phyloP scores from a whole-genome alignment of 1,140 invertebrate genomes.

The Metopolophium dirhodum region DNA sequence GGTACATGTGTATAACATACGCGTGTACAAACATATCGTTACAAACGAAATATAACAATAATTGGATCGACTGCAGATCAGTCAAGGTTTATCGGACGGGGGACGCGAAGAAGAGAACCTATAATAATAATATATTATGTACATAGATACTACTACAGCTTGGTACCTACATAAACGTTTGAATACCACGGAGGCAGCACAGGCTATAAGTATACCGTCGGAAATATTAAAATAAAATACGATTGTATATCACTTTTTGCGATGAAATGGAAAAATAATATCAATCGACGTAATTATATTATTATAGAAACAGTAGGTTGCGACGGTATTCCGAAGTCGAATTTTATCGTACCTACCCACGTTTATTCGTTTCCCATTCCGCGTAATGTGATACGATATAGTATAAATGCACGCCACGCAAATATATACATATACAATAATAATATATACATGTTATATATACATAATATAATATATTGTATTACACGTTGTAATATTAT shows the following conservation, averaged over 20 bases:
- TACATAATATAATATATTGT: background rate
- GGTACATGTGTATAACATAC: background rate
- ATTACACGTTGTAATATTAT: background rate
- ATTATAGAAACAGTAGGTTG: background rate
- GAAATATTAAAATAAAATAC: background rate
- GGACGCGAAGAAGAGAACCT: background rate
- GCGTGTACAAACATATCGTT: background rate
- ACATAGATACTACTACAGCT: background rate
- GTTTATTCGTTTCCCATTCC: background rate
- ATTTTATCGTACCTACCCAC: background rate
- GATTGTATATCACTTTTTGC: background rate
- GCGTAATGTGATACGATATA: background rate
- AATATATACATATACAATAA: background rate
- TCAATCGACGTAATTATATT: conserved; percentile 4
- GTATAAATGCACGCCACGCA: background rate
- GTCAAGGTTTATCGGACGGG: conserved; percentile 2
- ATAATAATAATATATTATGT: background rate
- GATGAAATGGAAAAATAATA: background rate
- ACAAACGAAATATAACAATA: conserved; percentile 6
- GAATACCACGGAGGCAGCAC: background rate
- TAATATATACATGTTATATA: background rate
- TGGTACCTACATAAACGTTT: background rate
- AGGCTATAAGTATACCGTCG: background rate
- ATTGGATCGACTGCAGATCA: conserved; percentile 17
- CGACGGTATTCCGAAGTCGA: background rate